Conservation (phyloP, 2,113 vertebrate genomes). For the Brevimyrus niger region DNA sequence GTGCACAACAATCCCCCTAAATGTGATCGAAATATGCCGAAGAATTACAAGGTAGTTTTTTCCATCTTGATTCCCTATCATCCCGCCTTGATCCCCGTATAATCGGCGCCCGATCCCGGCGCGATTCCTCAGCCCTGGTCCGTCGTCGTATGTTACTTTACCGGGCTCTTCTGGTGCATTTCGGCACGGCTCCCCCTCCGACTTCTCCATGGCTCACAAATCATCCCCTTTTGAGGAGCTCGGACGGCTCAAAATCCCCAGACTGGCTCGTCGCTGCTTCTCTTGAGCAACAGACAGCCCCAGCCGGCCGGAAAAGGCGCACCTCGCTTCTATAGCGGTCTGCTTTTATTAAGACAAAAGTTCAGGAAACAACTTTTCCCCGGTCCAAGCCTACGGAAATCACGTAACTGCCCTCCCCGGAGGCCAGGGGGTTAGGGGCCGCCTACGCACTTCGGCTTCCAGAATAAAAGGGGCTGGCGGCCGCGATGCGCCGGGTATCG, state of each 20-base stretch:
- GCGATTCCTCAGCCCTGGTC: background rate
- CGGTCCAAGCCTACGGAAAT: constrained; percentile 59
- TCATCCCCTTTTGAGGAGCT: background rate
- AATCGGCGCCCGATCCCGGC: background rate
- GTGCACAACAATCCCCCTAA: background rate
- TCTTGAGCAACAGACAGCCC: background rate
- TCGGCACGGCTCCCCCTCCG: constrained; percentile 37
- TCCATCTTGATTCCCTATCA: background rate
- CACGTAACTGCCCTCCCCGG: constrained; percentile 53
- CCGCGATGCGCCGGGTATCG: background rate
- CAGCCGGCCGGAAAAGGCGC: background rate
- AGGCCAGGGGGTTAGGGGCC: background rate
- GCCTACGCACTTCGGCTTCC: background rate
- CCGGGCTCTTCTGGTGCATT: constrained; percentile 37
- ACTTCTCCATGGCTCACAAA: constrained; percentile 33
- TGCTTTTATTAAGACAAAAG: constrained; percentile 26
- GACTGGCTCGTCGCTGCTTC: background rate
- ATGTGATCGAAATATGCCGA: background rate
- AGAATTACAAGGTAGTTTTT: background rate
- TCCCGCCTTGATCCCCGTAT: background rate
- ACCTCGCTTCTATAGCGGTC: background rate
- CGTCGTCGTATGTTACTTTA: background rate
- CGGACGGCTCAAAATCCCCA: background rate
- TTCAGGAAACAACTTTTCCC: constrained; percentile 68
- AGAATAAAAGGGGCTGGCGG: background rate